Evolutionary conservation across 64 coral and sea anemone genomes (phyloP).

Genomic region (Stichodactyla helianthus): DNA sequence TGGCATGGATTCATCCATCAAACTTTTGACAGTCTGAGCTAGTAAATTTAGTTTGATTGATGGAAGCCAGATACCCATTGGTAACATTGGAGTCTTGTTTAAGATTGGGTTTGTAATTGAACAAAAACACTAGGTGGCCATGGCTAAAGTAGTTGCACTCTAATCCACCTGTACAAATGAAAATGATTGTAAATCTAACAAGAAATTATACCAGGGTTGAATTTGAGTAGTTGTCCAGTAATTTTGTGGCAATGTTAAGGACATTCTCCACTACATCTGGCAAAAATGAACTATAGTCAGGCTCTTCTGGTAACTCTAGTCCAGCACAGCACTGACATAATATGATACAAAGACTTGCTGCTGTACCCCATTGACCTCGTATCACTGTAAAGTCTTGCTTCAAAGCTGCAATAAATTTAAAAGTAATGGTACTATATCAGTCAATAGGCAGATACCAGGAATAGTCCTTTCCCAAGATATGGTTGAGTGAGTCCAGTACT

Average conservation of each 20-base stretch:
- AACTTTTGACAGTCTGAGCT: too few relatives aligned
- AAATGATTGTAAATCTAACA: too few relatives aligned
- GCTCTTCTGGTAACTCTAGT: constrained; percentile 47
- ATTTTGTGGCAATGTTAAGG: constrained; percentile 61
- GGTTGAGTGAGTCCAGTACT: too few relatives aligned
- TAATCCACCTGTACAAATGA: too few relatives aligned
- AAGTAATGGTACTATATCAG: background rate
- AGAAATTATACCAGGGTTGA: constrained; percentile 23
- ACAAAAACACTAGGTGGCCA: too few relatives aligned
- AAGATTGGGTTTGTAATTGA: too few relatives aligned
- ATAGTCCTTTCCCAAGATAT: background rate
- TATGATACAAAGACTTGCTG: constrained; percentile 63
- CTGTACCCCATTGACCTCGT: constrained; percentile 78
- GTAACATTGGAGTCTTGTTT: too few relatives aligned
- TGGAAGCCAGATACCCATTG: too few relatives aligned
- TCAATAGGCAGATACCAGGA: background rate
- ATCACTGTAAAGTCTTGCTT: constrained; percentile 86
- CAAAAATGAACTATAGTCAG: constrained; percentile 75
- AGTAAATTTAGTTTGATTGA: too few relatives aligned
- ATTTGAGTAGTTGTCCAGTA: constrained; percentile 67
- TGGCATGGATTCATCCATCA: too few relatives aligned
- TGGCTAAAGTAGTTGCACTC: too few relatives aligned
- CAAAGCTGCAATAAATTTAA: constrained; percentile 43
- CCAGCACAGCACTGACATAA: constrained; percentile 91
- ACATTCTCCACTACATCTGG: constrained; percentile 83